A percentile compares a stretch with the other conserved stretches of the same genome.
phyloP scores from a whole-genome alignment of 2,113 vertebrate species.

The Chauna torquata region DNA sequence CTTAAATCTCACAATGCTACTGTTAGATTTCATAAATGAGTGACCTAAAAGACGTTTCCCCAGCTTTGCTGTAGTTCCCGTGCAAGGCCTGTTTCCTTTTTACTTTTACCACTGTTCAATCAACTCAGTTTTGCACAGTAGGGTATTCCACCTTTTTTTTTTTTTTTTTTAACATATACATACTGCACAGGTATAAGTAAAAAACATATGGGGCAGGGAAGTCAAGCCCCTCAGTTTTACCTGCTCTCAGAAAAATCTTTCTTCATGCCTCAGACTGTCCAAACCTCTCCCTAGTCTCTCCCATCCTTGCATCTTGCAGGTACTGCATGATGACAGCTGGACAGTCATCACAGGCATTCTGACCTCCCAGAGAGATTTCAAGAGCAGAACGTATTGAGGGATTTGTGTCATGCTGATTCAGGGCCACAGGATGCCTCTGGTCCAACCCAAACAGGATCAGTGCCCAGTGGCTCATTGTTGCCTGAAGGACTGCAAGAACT shows the following conservation, averaged over 20 bases:
- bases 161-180: background rate
- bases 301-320: background rate
- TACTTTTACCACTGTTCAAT: background rate
- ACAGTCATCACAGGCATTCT: background rate
- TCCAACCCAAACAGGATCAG: background rate
- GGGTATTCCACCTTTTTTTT: too few species aligned
- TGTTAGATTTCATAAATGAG: background rate
- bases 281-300: background rate
- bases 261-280: background rate
- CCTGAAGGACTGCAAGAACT: background rate
- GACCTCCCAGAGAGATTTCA: background rate
- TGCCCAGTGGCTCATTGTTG: background rate
- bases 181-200: background rate
- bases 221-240: background rate
- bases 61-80: background rate
- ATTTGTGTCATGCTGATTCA: background rate
- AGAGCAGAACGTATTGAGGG: background rate
- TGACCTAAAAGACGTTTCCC: background rate
- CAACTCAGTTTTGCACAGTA: background rate
- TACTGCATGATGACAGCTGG: background rate
- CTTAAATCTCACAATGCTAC: background rate
- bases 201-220: background rate
- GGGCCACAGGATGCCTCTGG: background rate
- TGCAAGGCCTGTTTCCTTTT: background rate
- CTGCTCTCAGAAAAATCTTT: background rate